These are phyloP conservation scores for Bombus haemorrhoidalis DNA, from an alignment of 1,140 invertebrate genomes.

Conservation along the genomic window DNA sequence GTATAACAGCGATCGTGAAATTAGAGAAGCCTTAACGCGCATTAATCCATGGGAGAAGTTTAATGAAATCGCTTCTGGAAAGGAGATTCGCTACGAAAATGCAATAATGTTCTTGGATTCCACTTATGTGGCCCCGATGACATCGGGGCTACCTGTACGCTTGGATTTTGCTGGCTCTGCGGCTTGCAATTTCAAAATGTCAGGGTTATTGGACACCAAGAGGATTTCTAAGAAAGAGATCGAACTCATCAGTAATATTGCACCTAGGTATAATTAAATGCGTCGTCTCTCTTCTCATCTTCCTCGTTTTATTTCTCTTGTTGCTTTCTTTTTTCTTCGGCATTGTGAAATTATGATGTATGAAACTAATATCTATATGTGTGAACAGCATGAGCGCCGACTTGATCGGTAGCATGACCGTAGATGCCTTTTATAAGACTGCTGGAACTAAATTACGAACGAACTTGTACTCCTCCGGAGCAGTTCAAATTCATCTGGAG, in stretches of 20 bases:
- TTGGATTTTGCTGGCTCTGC: constrained; percentile 93
- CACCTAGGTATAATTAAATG: constrained; percentile 85
- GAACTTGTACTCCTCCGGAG: constrained; percentile 92
- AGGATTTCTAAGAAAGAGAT: constrained; percentile 83
- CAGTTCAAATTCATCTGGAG: constrained; percentile 88
- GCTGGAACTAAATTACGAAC: constrained; percentile 92
- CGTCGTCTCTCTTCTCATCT: too few species aligned
- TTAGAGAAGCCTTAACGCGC: constrained; percentile 84
- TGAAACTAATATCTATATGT: neutral
- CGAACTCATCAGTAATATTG: constrained; percentile 90
- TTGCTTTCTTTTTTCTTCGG: neutral
- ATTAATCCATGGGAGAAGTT: constrained; percentile 88
- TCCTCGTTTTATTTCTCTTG: neutral
- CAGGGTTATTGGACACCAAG: constrained; percentile 85
- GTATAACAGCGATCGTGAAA: constrained; percentile 87
- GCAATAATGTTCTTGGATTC: constrained; percentile 92
- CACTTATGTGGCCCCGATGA: constrained; percentile 92
- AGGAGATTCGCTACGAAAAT: constrained; percentile 91
- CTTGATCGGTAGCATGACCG: constrained; percentile 90
- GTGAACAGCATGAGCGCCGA: constrained; percentile 89
- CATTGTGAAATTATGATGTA: neutral
- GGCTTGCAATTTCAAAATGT: constrained; percentile 91
- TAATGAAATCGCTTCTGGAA: constrained; percentile 88
- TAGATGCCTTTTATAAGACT: constrained; percentile 90
- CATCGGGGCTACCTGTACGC: constrained; percentile 91